Percentiles rank a stretch among this genome's conserved stretches.
These are phyloP conservation scores for Tyrophagus putrescentiae DNA, from an alignment of 1,140 invertebrate species.

Conservation along the genomic window DNA sequence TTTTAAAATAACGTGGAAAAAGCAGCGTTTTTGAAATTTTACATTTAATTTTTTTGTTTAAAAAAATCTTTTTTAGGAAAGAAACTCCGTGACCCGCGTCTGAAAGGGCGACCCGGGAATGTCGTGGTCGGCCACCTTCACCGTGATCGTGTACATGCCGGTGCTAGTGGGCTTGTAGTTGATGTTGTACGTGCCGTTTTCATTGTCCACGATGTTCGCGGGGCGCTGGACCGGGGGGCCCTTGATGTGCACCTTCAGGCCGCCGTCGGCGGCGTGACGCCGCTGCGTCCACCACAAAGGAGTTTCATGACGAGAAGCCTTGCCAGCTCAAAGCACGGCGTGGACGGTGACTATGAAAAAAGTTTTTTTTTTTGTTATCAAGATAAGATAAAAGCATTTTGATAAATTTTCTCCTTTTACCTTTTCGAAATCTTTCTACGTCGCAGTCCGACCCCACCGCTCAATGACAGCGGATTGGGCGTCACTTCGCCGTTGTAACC, in stretches of 20 bases:
- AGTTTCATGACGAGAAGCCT: slow-evolving; percentile 15
- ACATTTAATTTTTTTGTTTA: too few species aligned
- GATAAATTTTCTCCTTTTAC: too few species aligned
- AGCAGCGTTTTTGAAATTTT: too few species aligned
- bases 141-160: slow-evolving; percentile 87
- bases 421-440: too few species aligned
- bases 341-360: too few species aligned
- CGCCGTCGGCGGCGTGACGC: slow-evolving; percentile 1
- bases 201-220: slow-evolving; percentile 89
- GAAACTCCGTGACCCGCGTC: slow-evolving; percentile 18
- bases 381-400: too few species aligned
- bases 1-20: too few species aligned
- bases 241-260: slow-evolving; percentile 15
- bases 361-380: too few species aligned
- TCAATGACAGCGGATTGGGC: too few species aligned
- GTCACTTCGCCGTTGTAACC: too few species aligned
- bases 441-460: too few species aligned
- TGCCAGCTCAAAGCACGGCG: slow-evolving; percentile 12
- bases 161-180: slow-evolving; percentile 93
- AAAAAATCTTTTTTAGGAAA: slow-evolving; percentile 9
- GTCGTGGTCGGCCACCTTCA: slow-evolving; percentile 95
- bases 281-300: slow-evolving; percentile 15
- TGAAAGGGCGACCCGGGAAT: slow-evolving; percentile 44
- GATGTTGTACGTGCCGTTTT: slow-evolving; percentile 82
- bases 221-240: neutral